Evolutionary conservation across 2,113 vertebrate genomes (phyloP).

Genomic region (Peromyscus polionotus): DNA sequence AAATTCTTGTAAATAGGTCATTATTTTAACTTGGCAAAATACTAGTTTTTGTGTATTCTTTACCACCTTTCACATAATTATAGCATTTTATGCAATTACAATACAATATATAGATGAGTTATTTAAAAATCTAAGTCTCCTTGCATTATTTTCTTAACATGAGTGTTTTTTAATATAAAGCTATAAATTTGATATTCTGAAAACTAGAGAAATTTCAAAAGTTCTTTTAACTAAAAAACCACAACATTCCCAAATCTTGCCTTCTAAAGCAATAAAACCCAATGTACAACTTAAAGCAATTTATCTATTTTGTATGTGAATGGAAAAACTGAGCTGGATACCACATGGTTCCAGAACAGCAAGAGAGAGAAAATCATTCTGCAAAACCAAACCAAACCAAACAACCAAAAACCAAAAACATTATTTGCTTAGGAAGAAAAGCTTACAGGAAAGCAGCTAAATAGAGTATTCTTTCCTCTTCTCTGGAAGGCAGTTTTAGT

Average conservation of each 20-base stretch:
- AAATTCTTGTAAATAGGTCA: background rate
- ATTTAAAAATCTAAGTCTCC: background rate
- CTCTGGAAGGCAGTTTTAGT: background rate
- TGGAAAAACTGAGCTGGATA: background rate
- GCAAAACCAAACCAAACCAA: background rate
- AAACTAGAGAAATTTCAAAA: conserved; percentile 44
- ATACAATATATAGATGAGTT: background rate
- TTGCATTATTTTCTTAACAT: conserved; percentile 33
- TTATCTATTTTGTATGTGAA: conserved; percentile 35
- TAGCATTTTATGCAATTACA: background rate
- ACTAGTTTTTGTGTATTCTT: background rate
- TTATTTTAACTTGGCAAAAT: conserved; percentile 28
- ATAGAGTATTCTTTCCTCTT: background rate
- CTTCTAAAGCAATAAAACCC: conserved; percentile 45
- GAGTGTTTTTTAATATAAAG: background rate
- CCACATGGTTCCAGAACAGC: background rate
- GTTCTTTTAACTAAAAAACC: background rate
- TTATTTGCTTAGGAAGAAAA: conserved; percentile 11
- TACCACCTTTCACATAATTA: background rate
- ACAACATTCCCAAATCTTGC: background rate
- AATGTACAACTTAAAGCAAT: conserved; percentile 20
- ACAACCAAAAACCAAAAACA: background rate
- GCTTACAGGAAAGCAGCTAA: background rate
- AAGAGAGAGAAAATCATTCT: background rate
- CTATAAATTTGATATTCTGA: background rate